Percentiles rank a stretch among this genome's conserved stretches.
Evolutionary conservation across 2,888 invertebrate species (phyloP).

Genomic region (Nineta flava): DNA sequence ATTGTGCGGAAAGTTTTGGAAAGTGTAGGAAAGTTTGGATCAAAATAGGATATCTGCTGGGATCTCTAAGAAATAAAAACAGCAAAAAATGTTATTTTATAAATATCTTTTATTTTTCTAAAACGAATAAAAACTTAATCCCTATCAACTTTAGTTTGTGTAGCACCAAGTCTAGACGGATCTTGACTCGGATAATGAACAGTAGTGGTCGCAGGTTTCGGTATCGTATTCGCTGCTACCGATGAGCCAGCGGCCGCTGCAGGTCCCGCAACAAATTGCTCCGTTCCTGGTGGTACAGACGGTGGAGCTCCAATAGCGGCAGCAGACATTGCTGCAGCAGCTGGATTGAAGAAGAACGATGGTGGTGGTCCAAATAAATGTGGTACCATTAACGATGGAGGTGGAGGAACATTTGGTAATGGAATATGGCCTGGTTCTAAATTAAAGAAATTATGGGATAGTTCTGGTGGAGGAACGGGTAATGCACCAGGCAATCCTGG

Average conservation of each 20-base stretch:
- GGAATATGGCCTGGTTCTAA: constrained; percentile 33
- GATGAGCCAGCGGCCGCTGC: constrained; percentile 26
- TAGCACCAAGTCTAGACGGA: constrained; percentile 76
- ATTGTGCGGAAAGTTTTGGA: too few species aligned
- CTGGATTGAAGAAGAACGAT: constrained; percentile 31
- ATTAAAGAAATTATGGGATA: constrained; percentile 54
- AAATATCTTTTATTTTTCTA: too few species aligned
- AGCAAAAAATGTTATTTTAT: too few species aligned
- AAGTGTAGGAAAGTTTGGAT: too few species aligned
- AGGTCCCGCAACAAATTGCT: constrained; percentile 10
- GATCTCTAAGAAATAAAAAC: too few species aligned
- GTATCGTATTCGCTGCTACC: constrained; percentile 23
- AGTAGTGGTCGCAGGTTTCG: constrained; percentile 18
- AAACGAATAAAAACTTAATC: constrained; percentile 16
- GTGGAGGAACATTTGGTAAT: constrained; percentile 28
- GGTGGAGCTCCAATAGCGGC: constrained; percentile 31
- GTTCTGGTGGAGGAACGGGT: constrained; percentile 42
- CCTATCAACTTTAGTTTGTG: constrained; percentile 25
- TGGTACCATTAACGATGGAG: constrained; percentile 34
- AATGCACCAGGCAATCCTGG: constrained; percentile 61
- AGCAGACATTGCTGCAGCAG: constrained; percentile 24
- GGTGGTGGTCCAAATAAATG: constrained; percentile 41
- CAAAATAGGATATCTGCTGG: too few species aligned
- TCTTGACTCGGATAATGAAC: constrained; percentile 96
- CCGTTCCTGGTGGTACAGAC: constrained; percentile 26